Conservation (phyloP, 2,888 invertebrate genomes). For the Scaptomyza parva region DNA sequence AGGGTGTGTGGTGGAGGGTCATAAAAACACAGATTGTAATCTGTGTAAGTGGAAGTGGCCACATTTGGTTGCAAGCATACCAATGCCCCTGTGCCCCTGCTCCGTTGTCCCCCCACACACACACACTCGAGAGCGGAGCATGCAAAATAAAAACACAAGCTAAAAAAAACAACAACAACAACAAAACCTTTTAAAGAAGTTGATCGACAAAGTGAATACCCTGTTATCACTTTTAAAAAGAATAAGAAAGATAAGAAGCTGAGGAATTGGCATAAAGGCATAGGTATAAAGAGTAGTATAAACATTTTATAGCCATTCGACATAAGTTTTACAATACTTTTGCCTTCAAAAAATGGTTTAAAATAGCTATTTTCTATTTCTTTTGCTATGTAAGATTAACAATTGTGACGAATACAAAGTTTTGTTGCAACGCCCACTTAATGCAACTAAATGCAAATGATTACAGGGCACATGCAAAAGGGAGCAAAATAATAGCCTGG, state of each 20-base stretch:
- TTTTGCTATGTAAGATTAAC: no score
- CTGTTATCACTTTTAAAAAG: conserved; percentile 5
- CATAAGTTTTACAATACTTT: no score
- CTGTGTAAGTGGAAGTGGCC: conserved; percentile 76
- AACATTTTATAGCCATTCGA: no score
- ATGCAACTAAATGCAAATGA: background rate
- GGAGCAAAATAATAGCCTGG: conserved; percentile 16
- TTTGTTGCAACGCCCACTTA: background rate
- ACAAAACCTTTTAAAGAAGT: conserved; percentile 7
- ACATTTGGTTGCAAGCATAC: conserved; percentile 63
- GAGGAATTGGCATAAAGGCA: no score
- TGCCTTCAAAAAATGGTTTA: no score
- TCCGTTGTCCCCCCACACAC: background rate
- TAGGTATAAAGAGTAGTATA: no score
- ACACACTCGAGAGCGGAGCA: conserved; percentile 17
- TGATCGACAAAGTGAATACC: background rate
- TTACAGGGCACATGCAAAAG: conserved; percentile 8
- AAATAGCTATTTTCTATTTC: no score
- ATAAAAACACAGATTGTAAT: conserved; percentile 76
- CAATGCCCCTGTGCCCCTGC: conserved; percentile 36
- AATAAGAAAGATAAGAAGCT: no score
- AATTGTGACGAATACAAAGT: no score
- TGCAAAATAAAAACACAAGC: conserved; percentile 10
- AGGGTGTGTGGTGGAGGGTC: conserved; percentile 5
- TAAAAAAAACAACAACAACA: conserved; percentile 6